These are phyloP conservation scores for Pelecanoides urinatrix DNA, from an alignment of 2,113 vertebrate genomes.

Conservation along the genomic window DNA sequence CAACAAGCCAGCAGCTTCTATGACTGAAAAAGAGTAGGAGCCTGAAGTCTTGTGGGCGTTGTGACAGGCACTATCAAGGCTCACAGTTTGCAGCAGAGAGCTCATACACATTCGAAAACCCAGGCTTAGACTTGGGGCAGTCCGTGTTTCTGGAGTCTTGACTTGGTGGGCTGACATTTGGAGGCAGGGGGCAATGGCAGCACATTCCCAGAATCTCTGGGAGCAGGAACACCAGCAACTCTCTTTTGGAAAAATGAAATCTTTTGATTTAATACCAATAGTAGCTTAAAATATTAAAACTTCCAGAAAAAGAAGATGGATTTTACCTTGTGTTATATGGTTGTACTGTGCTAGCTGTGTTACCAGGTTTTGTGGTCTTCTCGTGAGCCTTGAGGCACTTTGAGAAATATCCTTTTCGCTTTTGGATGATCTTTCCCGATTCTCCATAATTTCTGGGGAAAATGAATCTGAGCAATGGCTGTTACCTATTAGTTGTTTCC, in stretches of 20 bases:
- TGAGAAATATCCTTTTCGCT: neutral
- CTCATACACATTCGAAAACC: neutral
- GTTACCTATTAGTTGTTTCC: neutral
- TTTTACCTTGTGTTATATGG: neutral
- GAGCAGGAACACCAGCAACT: neutral
- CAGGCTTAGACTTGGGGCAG: neutral
- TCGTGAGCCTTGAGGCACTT: neutral
- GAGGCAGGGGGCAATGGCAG: neutral
- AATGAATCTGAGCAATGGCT: neutral
- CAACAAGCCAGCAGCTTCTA: neutral
- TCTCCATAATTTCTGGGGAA: neutral
- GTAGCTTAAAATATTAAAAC: neutral
- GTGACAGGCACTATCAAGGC: neutral
- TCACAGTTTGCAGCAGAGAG: neutral
- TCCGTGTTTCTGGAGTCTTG: neutral
- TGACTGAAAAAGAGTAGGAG: neutral
- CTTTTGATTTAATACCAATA: neutral
- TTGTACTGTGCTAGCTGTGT: neutral
- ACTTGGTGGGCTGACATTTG: neutral
- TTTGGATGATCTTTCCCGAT: neutral
- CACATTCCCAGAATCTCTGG: fast-evolving
- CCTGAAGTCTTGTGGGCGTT: neutral
- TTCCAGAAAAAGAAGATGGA: neutral
- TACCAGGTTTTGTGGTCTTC: neutral
- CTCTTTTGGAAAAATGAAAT: neutral